Base-by-base conservation (phyloP, 2,797 vertebrate genomes). In the Calcarius lapponicus region DNA sequence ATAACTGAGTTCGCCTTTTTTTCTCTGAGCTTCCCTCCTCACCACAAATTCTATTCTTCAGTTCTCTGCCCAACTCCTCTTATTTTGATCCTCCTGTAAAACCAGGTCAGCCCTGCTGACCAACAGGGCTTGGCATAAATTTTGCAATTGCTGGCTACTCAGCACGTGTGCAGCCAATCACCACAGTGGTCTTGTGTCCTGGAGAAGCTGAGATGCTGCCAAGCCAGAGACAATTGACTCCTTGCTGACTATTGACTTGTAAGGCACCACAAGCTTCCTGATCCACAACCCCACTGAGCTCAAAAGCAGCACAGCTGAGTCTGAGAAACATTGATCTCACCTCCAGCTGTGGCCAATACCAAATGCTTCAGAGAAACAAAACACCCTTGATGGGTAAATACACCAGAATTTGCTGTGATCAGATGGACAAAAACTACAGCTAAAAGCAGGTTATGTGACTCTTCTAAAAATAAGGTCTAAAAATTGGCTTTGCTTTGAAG, bases 261-360 rank as follows among this genome's bases (percentile, higher is more conserved):
- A 75, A 93, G 11, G 11, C 32, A 73, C 24, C 40, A 31, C 18
- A 60, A 65, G 11, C 24, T 81, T 32, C 22, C 32, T 4, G 0
- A 62, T 64, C 31, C 60, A 73, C 58, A 26, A 13, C 25, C 11
- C 17, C 13, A 86, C 40, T 79, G 42, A 75, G 85, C 38, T 92
- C 47, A 80, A 79, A 96, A 86, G 26, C 54, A 86, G 56, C 62
- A 70, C 51, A 81, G 70, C 56, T 57, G 66, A 90, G n/a, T 62
- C 58, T 70, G 40, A 79, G 83, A 75, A 90, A 66, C 86, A 94
- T 81, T 82, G 83, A 94, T 92, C 67, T 96, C 66, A 73, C 34
- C 54, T 81, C 92, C 73, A 90, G 83, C 91, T 93, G 91, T 42
- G 82, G 42, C 66, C 56, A 67, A 62, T 84, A 76, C 21, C 56